Percentiles rank a stretch among this genome's conserved stretches.
Conservation (phyloP, 2,797 vertebrate species). For the Coilia nasus region DNA sequence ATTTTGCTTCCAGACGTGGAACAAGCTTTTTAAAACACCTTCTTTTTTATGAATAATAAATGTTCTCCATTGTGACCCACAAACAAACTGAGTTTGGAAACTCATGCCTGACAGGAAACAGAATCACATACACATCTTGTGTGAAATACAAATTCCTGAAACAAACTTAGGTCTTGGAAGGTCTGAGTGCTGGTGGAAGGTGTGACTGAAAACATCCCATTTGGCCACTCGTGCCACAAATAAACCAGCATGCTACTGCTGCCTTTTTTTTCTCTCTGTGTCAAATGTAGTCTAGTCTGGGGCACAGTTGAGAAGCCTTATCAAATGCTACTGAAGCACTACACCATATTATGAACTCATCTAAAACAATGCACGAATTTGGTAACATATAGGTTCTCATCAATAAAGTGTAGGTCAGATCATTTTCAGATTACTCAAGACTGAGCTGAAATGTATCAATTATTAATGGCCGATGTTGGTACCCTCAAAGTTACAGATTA, state of each 20-base stretch:
- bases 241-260: not conserved
- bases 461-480: not conserved
- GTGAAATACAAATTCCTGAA: conserved; percentile 14
- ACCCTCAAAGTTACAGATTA: not conserved
- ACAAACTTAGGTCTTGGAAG: not conserved
- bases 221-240: not conserved
- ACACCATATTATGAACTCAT: too few relatives aligned
- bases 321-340: not conserved
- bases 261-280: too few relatives aligned
- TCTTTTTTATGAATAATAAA: not conserved
- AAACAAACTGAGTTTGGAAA: not conserved
- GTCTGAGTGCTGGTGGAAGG: not conserved
- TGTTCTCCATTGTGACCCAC: not conserved
- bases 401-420: too few relatives aligned
- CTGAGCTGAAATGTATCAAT: not conserved
- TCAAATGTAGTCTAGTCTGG: not conserved
- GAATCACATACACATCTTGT: not conserved
- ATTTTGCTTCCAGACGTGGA: not conserved
- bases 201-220: not conserved
- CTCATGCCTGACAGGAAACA: not conserved
- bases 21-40: not conserved
- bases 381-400: not conserved
- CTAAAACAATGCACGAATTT: not conserved
- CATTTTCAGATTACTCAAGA: too few relatives aligned
- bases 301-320: not conserved